phyloP scores from a whole-genome alignment of 2,797 vertebrate species.

The Mormyrus proboscirostris region DNA sequence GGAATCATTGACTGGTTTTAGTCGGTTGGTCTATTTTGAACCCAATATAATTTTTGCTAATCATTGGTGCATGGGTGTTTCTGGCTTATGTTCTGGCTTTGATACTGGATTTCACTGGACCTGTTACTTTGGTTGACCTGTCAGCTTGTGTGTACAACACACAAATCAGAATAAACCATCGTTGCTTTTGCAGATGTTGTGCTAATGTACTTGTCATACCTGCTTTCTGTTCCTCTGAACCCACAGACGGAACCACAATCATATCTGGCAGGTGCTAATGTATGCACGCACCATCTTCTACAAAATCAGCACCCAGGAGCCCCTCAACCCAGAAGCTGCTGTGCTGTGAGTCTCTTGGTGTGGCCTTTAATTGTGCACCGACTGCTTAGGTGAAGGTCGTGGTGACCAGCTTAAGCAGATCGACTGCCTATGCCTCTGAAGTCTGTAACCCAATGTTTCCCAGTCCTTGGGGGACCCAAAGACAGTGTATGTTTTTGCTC shows the following conservation, averaged over 20 bases:
- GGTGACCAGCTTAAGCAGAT: background rate
- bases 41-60: background rate
- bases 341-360: conserved; percentile 74
- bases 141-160: background rate
- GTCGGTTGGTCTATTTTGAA: background rate
- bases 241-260: conserved; percentile 90
- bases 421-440: background rate
- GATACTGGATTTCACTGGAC: background rate
- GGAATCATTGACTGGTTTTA: background rate
- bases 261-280: conserved; percentile 98
- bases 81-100: background rate
- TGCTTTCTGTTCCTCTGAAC: background rate
- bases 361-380: background rate
- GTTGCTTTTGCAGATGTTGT: background rate
- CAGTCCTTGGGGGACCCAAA: background rate
- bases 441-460: background rate
- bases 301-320: conserved; percentile 87
- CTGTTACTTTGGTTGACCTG: background rate
- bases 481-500: background rate
- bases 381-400: background rate
- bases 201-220: background rate
- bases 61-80: background rate
- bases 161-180: background rate
- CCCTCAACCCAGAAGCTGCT: conserved; percentile 92
- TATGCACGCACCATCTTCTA: conserved; percentile 94